phyloP scores from a whole-genome alignment of 1,140 invertebrate genomes.

The Megalopta genalis region DNA sequence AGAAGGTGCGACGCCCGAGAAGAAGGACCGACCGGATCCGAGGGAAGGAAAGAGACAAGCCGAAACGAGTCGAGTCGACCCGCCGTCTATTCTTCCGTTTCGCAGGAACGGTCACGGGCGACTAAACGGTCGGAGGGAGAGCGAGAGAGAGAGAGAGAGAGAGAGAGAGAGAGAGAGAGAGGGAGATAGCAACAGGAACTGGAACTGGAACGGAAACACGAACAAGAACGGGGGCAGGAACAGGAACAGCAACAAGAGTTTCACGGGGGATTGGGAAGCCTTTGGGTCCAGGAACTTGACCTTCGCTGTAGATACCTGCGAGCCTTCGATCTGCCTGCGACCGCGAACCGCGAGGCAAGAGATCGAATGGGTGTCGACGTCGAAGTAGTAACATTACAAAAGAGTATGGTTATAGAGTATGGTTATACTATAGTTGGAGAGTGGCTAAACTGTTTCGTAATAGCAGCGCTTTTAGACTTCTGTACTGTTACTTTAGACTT shows the following conservation, averaged over 20 bases:
- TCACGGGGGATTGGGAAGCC: neutral
- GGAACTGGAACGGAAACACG: neutral
- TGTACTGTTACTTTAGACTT: too few relatives aligned
- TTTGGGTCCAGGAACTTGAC: slow-evolving; percentile 59
- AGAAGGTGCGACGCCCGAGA: neutral
- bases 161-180: neutral
- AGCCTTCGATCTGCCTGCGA: slow-evolving; percentile 33
- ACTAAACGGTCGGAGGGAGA: neutral
- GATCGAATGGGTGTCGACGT: neutral
- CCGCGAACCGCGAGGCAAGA: slow-evolving; percentile 3
- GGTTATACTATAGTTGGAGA: too few relatives aligned
- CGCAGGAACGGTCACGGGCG: slow-evolving; percentile 10
- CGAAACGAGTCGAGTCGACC: slow-evolving; percentile 31
- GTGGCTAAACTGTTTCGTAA: too few relatives aligned
- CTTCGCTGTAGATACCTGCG: slow-evolving; percentile 56
- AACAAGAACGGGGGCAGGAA: neutral
- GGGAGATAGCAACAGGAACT: slow-evolving; percentile 4
- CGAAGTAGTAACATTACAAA: too few relatives aligned
- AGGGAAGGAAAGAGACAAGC: slow-evolving; percentile 27
- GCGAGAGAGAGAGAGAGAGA: neutral
- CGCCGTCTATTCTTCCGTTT: slow-evolving; percentile 20
- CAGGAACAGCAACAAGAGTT: neutral
- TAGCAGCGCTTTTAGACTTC: too few relatives aligned
- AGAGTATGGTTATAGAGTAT: too few relatives aligned
- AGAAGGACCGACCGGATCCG: neutral